A percentile compares a stretch with the other conserved stretches of the same genome.
phyloP scores from a whole-genome alignment of 2,797 vertebrate genomes.

The Caiman crocodilus region DNA sequence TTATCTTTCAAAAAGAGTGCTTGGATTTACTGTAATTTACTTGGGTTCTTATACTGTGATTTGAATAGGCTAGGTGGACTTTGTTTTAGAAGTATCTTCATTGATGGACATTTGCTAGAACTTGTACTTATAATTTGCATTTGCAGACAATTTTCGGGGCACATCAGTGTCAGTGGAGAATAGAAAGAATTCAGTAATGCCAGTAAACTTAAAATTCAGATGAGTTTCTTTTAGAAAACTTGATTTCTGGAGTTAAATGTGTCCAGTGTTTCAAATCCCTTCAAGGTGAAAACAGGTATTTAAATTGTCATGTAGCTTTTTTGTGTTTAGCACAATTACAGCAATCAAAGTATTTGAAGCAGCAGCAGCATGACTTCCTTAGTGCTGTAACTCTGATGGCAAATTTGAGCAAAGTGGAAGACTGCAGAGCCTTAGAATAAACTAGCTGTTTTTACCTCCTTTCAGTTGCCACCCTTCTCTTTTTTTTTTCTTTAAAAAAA shows the following conservation, averaged over 20 bases:
- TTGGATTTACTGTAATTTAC: neutral
- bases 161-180: conserved; percentile 11
- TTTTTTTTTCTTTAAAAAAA: too few relatives aligned
- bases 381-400: conserved; percentile 15
- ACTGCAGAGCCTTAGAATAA: conserved; percentile 37
- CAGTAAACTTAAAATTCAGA: conserved; percentile 34
- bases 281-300: conserved; percentile 65
- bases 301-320: conserved; percentile 56
- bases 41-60: neutral
- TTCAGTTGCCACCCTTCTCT: neutral
- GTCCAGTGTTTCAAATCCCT: conserved; percentile 55
- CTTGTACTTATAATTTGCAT: neutral
- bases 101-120: neutral
- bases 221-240: conserved; percentile 53
- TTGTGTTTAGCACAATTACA: conserved; percentile 61
- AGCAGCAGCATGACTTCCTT: conserved; percentile 46
- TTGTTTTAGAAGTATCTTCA: conserved; percentile 8
- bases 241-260: conserved; percentile 59
- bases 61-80: neutral
- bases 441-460: neutral
- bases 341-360: conserved; percentile 36
- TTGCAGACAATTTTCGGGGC: conserved; percentile 19
- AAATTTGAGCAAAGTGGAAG: conserved; percentile 48
- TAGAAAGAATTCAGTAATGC: conserved; percentile 33
- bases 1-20: neutral